Base-by-base conservation (phyloP, 2,888 invertebrate species). In the Dynastes grantii region DNA sequence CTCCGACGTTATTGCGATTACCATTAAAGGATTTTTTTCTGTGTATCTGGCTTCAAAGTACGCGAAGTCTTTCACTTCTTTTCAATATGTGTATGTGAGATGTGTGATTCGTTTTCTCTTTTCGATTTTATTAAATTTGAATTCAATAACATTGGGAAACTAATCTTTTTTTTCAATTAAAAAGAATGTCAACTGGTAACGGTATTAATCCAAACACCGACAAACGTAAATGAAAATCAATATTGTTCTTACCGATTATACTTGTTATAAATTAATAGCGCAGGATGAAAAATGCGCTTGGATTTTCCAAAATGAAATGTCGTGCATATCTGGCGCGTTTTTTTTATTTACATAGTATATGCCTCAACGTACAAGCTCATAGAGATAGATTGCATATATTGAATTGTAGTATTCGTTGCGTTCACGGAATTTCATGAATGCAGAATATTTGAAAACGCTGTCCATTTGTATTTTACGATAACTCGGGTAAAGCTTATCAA, bases 241-340 rank as follows among this genome's bases (percentile, higher is more conserved):
- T 55, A 55, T 22, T 55, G 13, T 55, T 55, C 2, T 8, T 55
- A 55, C 1, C 16, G 55, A 55, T 55, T 55, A 55, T 55, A 1
- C 55, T 22, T n/a, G 55, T 16, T 6, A n/a, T n/a, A 55, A 55
- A 55, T 55, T 55, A 55, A 55, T 55, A 55, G n/a, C n/a, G 45
- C 1, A 0, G 55, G n/a, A 55, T n/a, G 55, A 55, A 55, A 55
- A 1, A 22, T 55, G 4, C n/a, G 22, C n/a, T n/a, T 5, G 55
- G 55, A 55, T 55, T n/a, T 55, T 55, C 0, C 55, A 3, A 55
- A 55, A 55, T 55, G n/a, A 55, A 55, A 55, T 55, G 22, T 6
- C 55, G 22, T n/a, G 55, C 6, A 55, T 55, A n/a, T 55, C 22
- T 16, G 13, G 22, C 13, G 13, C 1, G n/a, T n/a, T 55, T 55